Evolutionary conservation across 2,888 invertebrate genomes (phyloP), one percentile per base, ranked within the genome.

Genomic region (Drosophila limbata): DNA sequence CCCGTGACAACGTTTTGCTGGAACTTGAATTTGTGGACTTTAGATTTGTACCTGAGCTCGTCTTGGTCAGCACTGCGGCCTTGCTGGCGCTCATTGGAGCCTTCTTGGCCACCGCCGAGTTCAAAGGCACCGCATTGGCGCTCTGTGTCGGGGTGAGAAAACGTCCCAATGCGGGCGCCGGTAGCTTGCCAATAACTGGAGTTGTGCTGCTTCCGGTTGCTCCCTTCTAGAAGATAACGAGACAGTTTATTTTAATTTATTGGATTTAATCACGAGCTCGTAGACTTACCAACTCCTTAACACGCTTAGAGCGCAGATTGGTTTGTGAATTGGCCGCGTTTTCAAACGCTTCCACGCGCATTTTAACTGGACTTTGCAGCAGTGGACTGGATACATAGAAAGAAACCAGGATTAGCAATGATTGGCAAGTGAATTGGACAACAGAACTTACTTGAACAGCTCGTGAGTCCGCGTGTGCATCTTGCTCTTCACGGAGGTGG

Each of bases 271-370:
- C n/a, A 10, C 19, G 1, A 10, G 4, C 2, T 10, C 11, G 21
- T 1, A 11, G 17, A 64, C 88, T 73, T 84, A 91, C 92, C 67
- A 76, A 56, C 50, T 92, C 92, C 56, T 91, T 92, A n/a, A 79
- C 47, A n/a, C 84, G 85, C 59, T 88, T 89, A 13, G 87, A 65
- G 2, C 90, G 88, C 47, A 77, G 55, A 66, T 53, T 78, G 9
- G 64, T 72, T 0, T 81, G 73, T 1, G 84, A 81, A 25, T 73
- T 80, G 1, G 91, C 92, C 3, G 87, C 91, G 73, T 93, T 93
- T 77, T 95, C 95, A 73, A 94, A 95, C 0, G 95, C 95, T 76
- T 94, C 94, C 0, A 95, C 94, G 40, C 94, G 93, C 81, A 94
- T 94, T 84, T 94, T 94, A 4, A 95, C 94, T 0, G 95, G 93